phyloP scores from a whole-genome alignment of 92 coral and sea anemone genomes.

The Porites lobata region DNA sequence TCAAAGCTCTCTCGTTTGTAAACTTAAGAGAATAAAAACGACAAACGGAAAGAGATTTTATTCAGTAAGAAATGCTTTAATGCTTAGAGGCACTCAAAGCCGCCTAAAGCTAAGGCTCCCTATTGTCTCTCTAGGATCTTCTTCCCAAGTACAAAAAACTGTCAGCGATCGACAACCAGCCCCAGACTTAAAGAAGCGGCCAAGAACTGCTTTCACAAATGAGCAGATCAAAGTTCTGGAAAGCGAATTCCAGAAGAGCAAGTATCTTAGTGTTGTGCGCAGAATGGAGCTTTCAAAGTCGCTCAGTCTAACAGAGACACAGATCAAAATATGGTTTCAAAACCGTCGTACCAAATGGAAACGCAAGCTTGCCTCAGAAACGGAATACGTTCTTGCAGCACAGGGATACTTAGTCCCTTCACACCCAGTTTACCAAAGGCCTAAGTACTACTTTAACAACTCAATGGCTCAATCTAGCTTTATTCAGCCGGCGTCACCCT shows the following conservation, averaged over 20 bases:
- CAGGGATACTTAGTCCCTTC: conserved; percentile 77
- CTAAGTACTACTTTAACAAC: conserved; percentile 9
- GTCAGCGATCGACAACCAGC: conserved; percentile 15
- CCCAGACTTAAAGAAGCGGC: conserved; percentile 81
- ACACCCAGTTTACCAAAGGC: conserved; percentile 58
- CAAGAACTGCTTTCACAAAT: conserved; percentile 96
- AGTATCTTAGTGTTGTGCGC: conserved; percentile 94
- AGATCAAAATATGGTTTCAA: conserved; percentile 99
- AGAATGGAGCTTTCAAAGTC: conserved; percentile 97
- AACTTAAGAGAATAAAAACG: too few species aligned
- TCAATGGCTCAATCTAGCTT: conserved; percentile 9
- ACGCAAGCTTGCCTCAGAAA: conserved; percentile 94
- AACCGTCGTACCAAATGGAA: conserved; percentile 99
- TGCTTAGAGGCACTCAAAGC: too few species aligned
- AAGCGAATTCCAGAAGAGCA: conserved; percentile 91
- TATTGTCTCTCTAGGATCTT: background rate
- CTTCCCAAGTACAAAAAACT: background rate
- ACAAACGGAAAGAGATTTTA: too few species aligned
- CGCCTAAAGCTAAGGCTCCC: too few species aligned
- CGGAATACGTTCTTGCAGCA: conserved; percentile 85
- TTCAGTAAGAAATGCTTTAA: too few species aligned
- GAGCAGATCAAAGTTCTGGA: conserved; percentile 97
- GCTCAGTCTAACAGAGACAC: conserved; percentile 90
- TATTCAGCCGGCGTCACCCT: conserved; percentile 2
- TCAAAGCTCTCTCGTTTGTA: too few species aligned